Evolutionary conservation across 1,140 invertebrate species (phyloP).

Genomic region (Hyposmocoma kahamanoa): DNA sequence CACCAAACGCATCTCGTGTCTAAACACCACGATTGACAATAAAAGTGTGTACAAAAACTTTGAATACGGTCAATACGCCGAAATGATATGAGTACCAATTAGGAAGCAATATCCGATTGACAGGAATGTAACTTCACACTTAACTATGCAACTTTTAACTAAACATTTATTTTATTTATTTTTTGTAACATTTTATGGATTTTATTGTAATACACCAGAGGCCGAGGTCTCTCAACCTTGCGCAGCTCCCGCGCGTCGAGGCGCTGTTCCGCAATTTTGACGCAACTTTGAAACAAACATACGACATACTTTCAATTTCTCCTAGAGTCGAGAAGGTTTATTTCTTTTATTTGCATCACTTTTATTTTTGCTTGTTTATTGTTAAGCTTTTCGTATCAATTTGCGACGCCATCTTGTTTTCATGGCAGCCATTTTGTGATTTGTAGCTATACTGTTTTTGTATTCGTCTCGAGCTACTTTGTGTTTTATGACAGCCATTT

Average conservation of each 20-base stretch:
- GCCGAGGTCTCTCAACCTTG: slow-evolving; percentile 65
- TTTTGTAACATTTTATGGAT: slow-evolving; percentile 16
- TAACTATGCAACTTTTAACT: slow-evolving; percentile 1
- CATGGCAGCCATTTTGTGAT: too few relatives aligned
- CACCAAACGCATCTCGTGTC: too few relatives aligned
- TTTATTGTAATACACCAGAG: slow-evolving; percentile 38
- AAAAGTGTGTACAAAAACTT: too few relatives aligned
- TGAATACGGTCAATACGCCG: too few relatives aligned
- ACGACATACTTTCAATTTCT: slow-evolving; percentile 60
- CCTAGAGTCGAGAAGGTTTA: slow-evolving; percentile 62
- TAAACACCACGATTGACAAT: too few relatives aligned
- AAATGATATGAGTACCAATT: too few relatives aligned
- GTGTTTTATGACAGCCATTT: neutral
- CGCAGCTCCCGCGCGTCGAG: slow-evolving; percentile 57
- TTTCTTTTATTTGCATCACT: slow-evolving; percentile 28
- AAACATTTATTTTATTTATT: slow-evolving; percentile 10
- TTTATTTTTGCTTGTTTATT: slow-evolving; percentile 33
- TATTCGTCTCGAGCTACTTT: too few relatives aligned
- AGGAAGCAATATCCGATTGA: too few relatives aligned
- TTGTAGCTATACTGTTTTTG: too few relatives aligned
- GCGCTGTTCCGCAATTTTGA: slow-evolving; percentile 61
- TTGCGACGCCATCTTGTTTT: neutral
- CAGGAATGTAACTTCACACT: too few relatives aligned
- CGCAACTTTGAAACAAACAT: slow-evolving; percentile 50
- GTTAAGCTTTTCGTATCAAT: slow-evolving; percentile 9